Percentiles rank a stretch among this genome's conserved stretches.
Evolutionary conservation across 2,888 invertebrate species (phyloP).

Genomic region (Suillia variegata): DNA sequence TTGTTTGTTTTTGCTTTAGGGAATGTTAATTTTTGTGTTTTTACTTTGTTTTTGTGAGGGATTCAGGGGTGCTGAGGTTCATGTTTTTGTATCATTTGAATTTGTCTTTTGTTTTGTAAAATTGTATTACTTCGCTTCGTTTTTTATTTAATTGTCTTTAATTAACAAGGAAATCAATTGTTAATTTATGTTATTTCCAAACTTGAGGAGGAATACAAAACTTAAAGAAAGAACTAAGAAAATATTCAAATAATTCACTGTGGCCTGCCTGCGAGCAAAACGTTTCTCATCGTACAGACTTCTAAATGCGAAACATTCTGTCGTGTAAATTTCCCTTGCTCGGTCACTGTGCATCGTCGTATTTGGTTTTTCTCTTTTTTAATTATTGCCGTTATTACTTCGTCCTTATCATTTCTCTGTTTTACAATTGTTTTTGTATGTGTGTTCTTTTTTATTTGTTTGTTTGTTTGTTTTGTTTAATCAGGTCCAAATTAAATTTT

Average conservation of each 20-base stretch:
- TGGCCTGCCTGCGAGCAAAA: too few relatives aligned
- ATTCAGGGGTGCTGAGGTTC: constrained; percentile 57
- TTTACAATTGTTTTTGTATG: too few relatives aligned
- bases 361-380: too few relatives aligned
- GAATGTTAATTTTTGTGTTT: constrained; percentile 29
- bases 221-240: neutral
- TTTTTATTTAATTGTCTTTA: constrained; percentile 21
- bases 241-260: too few relatives aligned
- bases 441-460: too few relatives aligned
- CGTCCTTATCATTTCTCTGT: constrained; percentile 12
- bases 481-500: constrained; percentile 59
- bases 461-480: too few relatives aligned
- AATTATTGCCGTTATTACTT: constrained; percentile 15
- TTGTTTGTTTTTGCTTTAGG: constrained; percentile 40
- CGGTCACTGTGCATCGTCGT: too few relatives aligned
- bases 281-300: too few relatives aligned
- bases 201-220: neutral
- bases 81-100: constrained; percentile 54
- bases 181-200: constrained; percentile 15
- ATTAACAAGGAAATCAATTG: constrained; percentile 48
- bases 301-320: too few relatives aligned
- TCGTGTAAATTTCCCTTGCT: too few relatives aligned
- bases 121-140: constrained; percentile 42
- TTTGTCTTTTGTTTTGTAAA: constrained; percentile 39
- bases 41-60: constrained; percentile 43